These are phyloP conservation scores for Rhincodon typus DNA, from an alignment of 2,797 vertebrate genomes.

Conservation along the genomic window DNA sequence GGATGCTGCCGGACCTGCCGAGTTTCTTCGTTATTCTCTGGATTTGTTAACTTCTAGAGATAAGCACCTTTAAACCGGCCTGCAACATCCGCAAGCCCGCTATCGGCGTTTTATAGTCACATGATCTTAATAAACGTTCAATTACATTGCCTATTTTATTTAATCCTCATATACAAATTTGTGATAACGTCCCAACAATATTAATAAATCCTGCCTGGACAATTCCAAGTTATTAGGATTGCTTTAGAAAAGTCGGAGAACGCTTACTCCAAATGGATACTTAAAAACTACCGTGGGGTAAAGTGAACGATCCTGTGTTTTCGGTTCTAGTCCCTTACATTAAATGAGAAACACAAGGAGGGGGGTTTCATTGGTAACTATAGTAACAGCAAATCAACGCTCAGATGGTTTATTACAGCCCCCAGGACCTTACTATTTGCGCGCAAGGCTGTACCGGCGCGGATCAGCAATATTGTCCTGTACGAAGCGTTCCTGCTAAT, in stretches of 20 bases:
- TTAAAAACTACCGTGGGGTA: not conserved
- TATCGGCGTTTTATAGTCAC: not conserved
- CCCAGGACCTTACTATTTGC: not conserved
- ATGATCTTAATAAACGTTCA: not conserved
- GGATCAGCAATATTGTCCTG: not conserved
- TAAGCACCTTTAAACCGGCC: not conserved
- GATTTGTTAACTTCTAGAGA: not conserved
- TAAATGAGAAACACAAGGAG: not conserved
- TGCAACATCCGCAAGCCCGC: not conserved
- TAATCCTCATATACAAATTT: not conserved
- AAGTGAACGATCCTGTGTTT: not conserved
- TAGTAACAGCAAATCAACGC: conserved; percentile 10
- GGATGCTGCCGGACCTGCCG: no score
- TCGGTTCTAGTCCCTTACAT: not conserved
- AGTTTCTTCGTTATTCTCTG: not conserved
- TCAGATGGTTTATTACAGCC: not conserved
- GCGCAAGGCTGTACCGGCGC: not conserved
- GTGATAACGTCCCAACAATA: not conserved
- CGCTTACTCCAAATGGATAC: not conserved
- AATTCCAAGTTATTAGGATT: not conserved
- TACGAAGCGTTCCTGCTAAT: not conserved
- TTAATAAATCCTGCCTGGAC: not conserved
- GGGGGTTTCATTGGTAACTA: not conserved
- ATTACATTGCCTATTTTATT: not conserved
- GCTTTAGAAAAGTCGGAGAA: not conserved